phyloP scores from a whole-genome alignment of 2,113 vertebrate genomes.

The Muscicapa adusta region DNA sequence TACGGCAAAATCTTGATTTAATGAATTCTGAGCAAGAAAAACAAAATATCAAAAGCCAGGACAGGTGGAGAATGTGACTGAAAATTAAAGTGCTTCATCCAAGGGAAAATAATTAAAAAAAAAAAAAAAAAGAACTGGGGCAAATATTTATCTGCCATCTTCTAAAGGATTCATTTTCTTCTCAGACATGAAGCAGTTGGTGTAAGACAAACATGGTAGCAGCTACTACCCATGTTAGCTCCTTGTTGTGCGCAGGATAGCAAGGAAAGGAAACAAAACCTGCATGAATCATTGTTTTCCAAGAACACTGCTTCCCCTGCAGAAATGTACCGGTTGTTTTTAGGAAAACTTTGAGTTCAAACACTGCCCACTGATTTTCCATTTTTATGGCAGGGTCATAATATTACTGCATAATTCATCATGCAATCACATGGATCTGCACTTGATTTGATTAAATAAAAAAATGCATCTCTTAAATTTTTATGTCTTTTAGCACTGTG shows the following conservation, averaged over 20 bases:
- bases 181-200: background rate
- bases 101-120: background rate
- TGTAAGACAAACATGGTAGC: background rate
- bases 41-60: background rate
- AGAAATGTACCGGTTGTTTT: slow-evolving; percentile 54
- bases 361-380: slow-evolving; percentile 26
- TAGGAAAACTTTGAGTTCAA: slow-evolving; percentile 36
- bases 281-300: slow-evolving; percentile 61
- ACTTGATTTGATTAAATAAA: background rate
- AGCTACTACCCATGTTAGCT: background rate
- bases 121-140: background rate
- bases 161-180: slow-evolving; percentile 32
- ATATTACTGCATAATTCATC: background rate
- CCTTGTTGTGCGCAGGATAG: slow-evolving; percentile 3
- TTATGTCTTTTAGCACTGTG: background rate
- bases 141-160: background rate
- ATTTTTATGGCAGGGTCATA: slow-evolving; percentile 33
- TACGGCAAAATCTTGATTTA: background rate
- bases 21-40: background rate
- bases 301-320: slow-evolving; percentile 44
- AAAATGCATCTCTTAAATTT: background rate
- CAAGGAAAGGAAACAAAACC: background rate
- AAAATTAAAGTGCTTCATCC: background rate
- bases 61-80: background rate
- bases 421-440: background rate